Evolutionary conservation across 2,113 vertebrate genomes (phyloP), one percentile per base, ranked within the genome.

Genomic region (Sylvilagus bachmani): DNA sequence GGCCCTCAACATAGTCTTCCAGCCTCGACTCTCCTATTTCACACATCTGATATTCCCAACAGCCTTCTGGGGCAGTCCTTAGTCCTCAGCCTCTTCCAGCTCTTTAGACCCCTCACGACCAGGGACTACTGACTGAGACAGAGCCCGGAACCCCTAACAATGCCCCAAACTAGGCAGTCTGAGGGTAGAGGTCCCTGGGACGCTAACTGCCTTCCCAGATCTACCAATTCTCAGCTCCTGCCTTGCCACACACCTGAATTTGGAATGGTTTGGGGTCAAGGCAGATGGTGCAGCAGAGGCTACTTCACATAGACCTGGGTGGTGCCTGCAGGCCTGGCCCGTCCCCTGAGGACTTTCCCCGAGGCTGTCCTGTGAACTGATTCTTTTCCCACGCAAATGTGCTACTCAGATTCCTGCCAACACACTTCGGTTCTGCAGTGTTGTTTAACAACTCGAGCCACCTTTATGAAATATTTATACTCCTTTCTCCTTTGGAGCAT

Each of bases 391-490:
- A 88, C 83, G 96, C 89, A 90, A 92, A 91, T 86, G 79, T 66
- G 83, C 88, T 86, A 90, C 96, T 97, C 92, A 83, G 79, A 82
- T 97, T 95, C 89, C 95, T 92, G 96, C 97, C 96, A 96, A 94
- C 95, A 95, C 70, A 64, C 79, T 95, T 88, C 14, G 86, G 86
- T 86, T 95, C 90, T 95, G 86, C 94, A 91, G 95, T 81, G 96
- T 95, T 95, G 94, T 97, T 96, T 97, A 96, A 96, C 95, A 97
- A 94, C 94, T 79, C 29, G 78, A 94, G 83, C 91, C 91, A 79
- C 89, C 92, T 92, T 96, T 84, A 97, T 97, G 96, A 97, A 97
- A 97, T 96, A 97, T 94, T 97, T 95, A 97, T 94, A 61, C 55
- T 89, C 75, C 53, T 64, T 64, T 90, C 94, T 96, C 93, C 71